Conservation (phyloP, 2,113 vertebrate species). For the Ageneiosus marmoratus region DNA sequence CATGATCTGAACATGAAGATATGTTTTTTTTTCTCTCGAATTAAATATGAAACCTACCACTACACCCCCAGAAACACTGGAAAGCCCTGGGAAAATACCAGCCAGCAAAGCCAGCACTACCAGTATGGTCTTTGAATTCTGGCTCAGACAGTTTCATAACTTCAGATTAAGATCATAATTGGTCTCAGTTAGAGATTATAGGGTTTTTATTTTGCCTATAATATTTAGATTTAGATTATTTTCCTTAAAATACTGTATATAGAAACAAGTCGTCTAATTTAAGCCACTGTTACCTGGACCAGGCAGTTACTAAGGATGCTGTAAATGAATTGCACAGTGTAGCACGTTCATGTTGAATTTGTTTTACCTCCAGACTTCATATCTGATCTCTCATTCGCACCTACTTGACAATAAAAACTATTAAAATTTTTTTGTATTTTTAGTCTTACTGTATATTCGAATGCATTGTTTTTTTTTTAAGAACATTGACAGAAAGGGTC, state of each 20-base stretch:
- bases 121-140: neutral
- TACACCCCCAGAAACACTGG: neutral
- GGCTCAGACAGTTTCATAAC: neutral
- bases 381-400: neutral
- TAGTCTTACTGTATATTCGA: too few relatives aligned
- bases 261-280: neutral
- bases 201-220: neutral
- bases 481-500: too few relatives aligned
- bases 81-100: neutral
- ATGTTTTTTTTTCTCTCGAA: neutral
- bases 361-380: neutral
- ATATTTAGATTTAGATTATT: neutral
- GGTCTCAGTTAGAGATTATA: neutral
- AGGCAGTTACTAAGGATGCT: neutral
- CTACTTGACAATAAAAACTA: neutral
- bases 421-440: too few relatives aligned
- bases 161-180: neutral
- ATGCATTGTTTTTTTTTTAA: neutral
- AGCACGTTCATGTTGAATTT: neutral
- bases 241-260: neutral
- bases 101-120: neutral
- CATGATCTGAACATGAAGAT: neutral
- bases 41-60: slow-evolving; percentile 7
- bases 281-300: neutral
- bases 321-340: neutral